Conservation (phyloP, 2,888 invertebrate species). For the Phlogophora meticulosa region DNA sequence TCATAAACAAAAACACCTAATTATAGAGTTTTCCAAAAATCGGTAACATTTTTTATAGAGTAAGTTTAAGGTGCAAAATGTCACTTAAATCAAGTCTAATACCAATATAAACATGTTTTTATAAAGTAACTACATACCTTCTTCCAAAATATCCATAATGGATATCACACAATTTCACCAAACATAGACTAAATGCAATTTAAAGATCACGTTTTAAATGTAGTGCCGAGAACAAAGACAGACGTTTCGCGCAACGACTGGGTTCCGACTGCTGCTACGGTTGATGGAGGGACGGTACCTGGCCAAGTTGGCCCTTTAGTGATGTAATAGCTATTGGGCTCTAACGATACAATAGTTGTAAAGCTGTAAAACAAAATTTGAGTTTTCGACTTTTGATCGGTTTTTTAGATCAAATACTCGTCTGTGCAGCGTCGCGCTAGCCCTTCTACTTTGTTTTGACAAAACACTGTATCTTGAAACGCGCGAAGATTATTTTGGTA, state of each 20-base stretch:
- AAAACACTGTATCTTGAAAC: background rate
- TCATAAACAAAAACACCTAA: conserved; percentile 15
- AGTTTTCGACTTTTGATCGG: too few relatives aligned
- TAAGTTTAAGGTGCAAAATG: background rate
- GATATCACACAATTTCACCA: conserved; percentile 10
- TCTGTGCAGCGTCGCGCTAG: background rate
- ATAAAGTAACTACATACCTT: background rate
- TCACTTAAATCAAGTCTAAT: conserved; percentile 1
- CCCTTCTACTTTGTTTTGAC: background rate
- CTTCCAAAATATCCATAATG: conserved; percentile 14
- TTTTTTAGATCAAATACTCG: too few relatives aligned
- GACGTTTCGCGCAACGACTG: conserved; percentile 14
- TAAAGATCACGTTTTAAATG: too few relatives aligned
- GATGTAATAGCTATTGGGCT: conserved; percentile 12
- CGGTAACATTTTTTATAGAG: background rate
- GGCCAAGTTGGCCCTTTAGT: background rate
- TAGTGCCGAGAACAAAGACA: too few relatives aligned
- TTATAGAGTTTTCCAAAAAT: background rate
- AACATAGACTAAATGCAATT: too few relatives aligned
- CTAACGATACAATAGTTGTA: too few relatives aligned
- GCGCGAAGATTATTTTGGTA: background rate
- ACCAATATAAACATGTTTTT: too few relatives aligned
- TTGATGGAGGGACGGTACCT: too few relatives aligned
- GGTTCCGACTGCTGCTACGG: conserved; percentile 26
- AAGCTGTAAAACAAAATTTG: too few relatives aligned